A percentile compares a stretch with the other conserved stretches of the same genome.
Evolutionary conservation across 2,797 vertebrate species (phyloP).

Genomic region (Rhinophrynus dorsalis): DNA sequence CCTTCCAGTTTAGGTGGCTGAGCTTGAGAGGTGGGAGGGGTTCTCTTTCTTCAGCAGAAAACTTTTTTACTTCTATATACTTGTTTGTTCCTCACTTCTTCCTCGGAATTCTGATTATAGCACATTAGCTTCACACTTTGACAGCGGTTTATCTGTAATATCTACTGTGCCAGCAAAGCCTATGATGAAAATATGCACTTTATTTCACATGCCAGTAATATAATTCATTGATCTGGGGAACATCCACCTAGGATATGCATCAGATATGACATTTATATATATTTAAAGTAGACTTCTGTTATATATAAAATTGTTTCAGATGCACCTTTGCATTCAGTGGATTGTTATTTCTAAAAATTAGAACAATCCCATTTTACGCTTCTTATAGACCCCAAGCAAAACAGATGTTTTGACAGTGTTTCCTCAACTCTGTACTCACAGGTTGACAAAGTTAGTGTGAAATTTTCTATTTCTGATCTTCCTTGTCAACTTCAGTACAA

Average conservation of each 20-base stretch:
- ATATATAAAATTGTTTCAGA: background rate
- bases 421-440: background rate
- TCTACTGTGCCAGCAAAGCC: constrained; percentile 18
- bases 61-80: background rate
- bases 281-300: background rate
- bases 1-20: background rate
- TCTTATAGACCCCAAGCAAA: background rate
- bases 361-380: background rate
- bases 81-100: background rate
- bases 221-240: background rate
- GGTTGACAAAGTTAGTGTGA: background rate
- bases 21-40: background rate
- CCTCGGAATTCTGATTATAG: background rate
- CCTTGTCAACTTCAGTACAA: background rate
- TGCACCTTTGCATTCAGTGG: background rate
- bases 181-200: background rate
- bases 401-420: background rate
- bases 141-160: constrained; percentile 23
- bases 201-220: constrained; percentile 3
- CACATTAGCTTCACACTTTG: constrained; percentile 20
- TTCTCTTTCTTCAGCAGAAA: constrained; percentile 17
- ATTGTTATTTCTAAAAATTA: background rate
- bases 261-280: background rate
- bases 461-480: background rate
- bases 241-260: background rate